phyloP scores from a whole-genome alignment of 2,888 invertebrate genomes.

The Pardosa pseudoannulata region DNA sequence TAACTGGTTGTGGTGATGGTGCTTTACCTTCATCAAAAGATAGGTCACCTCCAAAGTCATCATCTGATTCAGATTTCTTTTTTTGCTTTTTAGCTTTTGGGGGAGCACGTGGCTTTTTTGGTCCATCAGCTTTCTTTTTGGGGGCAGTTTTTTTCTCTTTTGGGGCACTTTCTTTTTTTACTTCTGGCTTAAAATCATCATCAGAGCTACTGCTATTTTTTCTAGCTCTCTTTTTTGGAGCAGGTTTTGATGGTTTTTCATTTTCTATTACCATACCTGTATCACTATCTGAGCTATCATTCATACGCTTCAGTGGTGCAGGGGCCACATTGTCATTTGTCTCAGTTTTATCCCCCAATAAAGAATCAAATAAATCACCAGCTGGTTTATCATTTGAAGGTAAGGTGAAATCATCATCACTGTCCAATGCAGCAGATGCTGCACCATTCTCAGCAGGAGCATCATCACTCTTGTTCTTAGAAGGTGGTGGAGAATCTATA shows the following conservation, averaged over 20 bases:
- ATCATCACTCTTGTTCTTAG: background rate
- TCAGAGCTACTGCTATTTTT: constrained; percentile 23
- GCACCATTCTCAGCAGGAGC: constrained; percentile 35
- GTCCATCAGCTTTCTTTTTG: constrained; percentile 65
- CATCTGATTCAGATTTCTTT: constrained; percentile 52
- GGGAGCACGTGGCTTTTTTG: constrained; percentile 73
- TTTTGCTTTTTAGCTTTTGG: constrained; percentile 73
- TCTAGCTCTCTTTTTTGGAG: constrained; percentile 32
- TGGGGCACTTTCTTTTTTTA: constrained; percentile 54
- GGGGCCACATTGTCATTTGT: background rate
- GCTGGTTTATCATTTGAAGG: constrained; percentile 32
- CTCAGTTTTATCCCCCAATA: constrained; percentile 27
- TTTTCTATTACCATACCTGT: constrained; percentile 11
- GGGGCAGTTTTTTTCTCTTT: constrained; percentile 59
- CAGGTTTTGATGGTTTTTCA: constrained; percentile 35
- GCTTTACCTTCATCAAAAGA: constrained; percentile 24
- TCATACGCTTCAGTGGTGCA: background rate
- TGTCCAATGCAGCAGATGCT: constrained; percentile 27
- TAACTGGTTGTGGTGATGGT: constrained; percentile 77
- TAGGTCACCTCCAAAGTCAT: constrained; percentile 21
- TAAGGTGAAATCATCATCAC: constrained; percentile 32
- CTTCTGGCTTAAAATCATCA: constrained; percentile 66
- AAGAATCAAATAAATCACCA: constrained; percentile 52
- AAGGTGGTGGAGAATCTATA: constrained; percentile 5
- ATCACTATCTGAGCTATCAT: constrained; percentile 49